Evolutionary conservation across 2,888 invertebrate species (phyloP), one percentile per base, ranked within the genome.

Genomic region (Phlogophora meticulosa): DNA sequence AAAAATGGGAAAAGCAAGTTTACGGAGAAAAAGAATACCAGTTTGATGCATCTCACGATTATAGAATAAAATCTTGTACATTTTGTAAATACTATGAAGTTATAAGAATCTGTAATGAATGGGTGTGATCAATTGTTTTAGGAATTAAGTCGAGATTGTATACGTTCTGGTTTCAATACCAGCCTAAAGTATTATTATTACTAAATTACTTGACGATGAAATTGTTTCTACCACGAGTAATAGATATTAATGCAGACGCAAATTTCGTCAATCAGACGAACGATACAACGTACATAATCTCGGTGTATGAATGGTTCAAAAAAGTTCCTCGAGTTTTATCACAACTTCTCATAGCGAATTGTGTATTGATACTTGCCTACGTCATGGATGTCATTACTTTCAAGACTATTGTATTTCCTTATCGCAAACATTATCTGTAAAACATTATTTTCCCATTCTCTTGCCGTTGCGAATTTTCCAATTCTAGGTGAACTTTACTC

Each of bases 71-170:
- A 76, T 77, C 80, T 85, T 90, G 89, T 90, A 90, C 78, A 91
- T 89, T 88, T 87, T 91, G 91, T 91, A 90, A 86, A 91, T 91
- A 91, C 77, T 82, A 85, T 87, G 79, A 87, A 87, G 83, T 87
- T 84, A 76, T 83, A 77, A 80, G 81, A 87, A 85, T 85, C 83
- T 86, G 84, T 84, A 77, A 79, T 73, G 77, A 65, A 73, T 73
- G 79, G 48, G 80, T 82, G 87, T 82, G 83, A 87, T 87, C 83
- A 82, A 70, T 83, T 81, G 72, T 67, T 76, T 74, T 68, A 63
- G 36, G n/a, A 76, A 67, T 73, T 51, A 57, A 56, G 17, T 66
- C 66, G 82, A 62, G 68, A 72, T 69, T 79, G 53, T 65, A 64
- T 74, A 71, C 59, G 58, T 70, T 70, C 36, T 60, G 59, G 62